Evolutionary conservation across 2,113 vertebrate species (phyloP).

Genomic region (Pyxicephalus adspersus): DNA sequence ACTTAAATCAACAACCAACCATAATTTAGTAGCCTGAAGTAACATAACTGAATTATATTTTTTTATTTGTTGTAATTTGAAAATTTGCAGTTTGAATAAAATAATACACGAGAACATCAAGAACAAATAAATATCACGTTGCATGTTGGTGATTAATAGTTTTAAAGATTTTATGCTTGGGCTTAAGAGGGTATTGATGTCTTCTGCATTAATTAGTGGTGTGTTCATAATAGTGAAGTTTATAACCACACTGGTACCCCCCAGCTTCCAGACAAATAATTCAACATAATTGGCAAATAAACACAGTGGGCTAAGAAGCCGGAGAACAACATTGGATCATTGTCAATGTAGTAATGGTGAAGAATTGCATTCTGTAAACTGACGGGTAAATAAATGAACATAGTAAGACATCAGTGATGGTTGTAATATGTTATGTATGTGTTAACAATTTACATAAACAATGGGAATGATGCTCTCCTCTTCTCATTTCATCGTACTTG

Average conservation of each 20-base stretch:
- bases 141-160: constrained; percentile 34
- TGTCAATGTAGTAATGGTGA: neutral
- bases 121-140: neutral
- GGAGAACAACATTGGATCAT: constrained; percentile 4
- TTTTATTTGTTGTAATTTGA: no score
- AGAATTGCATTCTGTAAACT: neutral
- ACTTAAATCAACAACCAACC: no score
- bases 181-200: constrained; percentile 46
- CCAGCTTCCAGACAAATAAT: constrained; percentile 46
- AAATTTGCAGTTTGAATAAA: no score
- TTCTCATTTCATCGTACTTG: no score
- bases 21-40: no score
- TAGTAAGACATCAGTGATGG: no score
- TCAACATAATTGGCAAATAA: constrained; percentile 54
- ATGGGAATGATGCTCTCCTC: no score
- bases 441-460: no score
- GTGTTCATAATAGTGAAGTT: constrained; percentile 35
- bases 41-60: no score
- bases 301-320: constrained; percentile 46
- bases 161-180: constrained; percentile 44
- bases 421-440: no score
- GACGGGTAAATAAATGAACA: no score
- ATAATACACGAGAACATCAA: no score
- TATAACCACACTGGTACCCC: constrained; percentile 46
- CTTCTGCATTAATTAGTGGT: constrained; percentile 47